Base-by-base conservation (phyloP, 1,140 invertebrate species). In the Pseudomyrmex concolor region DNA sequence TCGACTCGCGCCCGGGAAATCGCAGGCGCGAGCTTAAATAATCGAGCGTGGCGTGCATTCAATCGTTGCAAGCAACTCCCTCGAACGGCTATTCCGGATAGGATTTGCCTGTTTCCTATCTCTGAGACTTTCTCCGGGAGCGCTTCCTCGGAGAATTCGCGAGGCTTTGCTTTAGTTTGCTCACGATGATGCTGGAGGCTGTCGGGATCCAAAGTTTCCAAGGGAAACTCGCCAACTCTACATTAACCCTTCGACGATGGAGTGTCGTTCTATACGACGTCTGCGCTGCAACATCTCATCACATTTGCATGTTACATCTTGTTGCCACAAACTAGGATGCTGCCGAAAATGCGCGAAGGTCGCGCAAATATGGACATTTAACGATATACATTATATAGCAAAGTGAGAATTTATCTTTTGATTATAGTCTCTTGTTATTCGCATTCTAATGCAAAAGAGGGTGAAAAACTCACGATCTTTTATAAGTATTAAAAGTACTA, bases 21-120 rank as follows among this genome's bases (percentile, higher is more conserved):
- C 83, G 71, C 83, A 43, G 60, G 77, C n/a, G 83, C 50, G 66
- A 57, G 83, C 54, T 84, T 81, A 84, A 84, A 81, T 84, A 81
- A 84, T 84, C 74, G 67, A 84, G 67, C 82, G 60, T 64, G 74
- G 73, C 83, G 34, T 67, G 55, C 67, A 62, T 68, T 84, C 83
- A 68, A 71, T 81, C 83, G 76, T 82, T 76, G 71, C 12, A 59
- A 2, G 54, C 54, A 57, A 45, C 34, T 78, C 43, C 10, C 19
- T n/a, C 34, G 51, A 78, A 57, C 54, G 76, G 76, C 76, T 57
- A 71, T 80, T 71, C 55, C 54, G 76, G 43, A 80, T 60, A 59
- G 66, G 55, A 80, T 80, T 80, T 59, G 66, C 22, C 19, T 70
- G 67, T 70, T 78, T 78, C 76, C 76, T 78, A 70, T 59, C 66